A percentile compares a stretch with the other conserved stretches of the same genome.
phyloP scores from a whole-genome alignment of 2,888 invertebrate genomes.

The Amaurobius ferox region DNA sequence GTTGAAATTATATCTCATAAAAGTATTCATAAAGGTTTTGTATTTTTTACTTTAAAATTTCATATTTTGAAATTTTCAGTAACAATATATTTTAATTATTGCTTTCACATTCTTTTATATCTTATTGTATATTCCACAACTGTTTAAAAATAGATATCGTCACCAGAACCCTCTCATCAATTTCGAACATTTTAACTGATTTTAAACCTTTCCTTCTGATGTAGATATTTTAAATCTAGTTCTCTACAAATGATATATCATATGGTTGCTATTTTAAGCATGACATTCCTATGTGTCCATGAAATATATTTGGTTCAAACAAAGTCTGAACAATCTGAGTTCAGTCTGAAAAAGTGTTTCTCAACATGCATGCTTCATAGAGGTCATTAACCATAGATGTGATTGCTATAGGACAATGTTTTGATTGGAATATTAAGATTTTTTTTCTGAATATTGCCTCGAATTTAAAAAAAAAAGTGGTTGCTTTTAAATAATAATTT shows the following conservation, averaged over 20 bases:
- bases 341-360: conserved; percentile 47
- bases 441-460: too few relatives aligned
- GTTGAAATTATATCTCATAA: too few relatives aligned
- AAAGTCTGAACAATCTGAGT: too few relatives aligned
- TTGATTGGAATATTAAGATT: too few relatives aligned
- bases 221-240: conserved; percentile 43
- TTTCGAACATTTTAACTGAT: conserved; percentile 24
- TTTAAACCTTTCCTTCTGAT: conserved; percentile 43
- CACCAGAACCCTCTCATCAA: conserved; percentile 42
- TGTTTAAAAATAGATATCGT: conserved; percentile 22
- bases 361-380: conserved; percentile 26
- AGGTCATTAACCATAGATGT: background rate
- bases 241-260: conserved; percentile 8
- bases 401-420: too few relatives aligned
- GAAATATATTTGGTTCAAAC: conserved; percentile 20
- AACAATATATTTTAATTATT: too few relatives aligned
- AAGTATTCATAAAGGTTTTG: too few relatives aligned
- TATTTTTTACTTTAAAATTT: too few relatives aligned
- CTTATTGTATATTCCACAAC: too few relatives aligned
- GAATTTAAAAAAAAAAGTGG: too few relatives aligned
- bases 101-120: too few relatives aligned
- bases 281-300: conserved; percentile 46
- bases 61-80: too few relatives aligned
- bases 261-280: conserved; percentile 34
- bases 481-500: background rate